Percentiles rank a stretch among this genome's conserved stretches.
These are phyloP conservation scores for Apis florea DNA, from an alignment of 1,140 invertebrate species.

Conservation along the genomic window DNA sequence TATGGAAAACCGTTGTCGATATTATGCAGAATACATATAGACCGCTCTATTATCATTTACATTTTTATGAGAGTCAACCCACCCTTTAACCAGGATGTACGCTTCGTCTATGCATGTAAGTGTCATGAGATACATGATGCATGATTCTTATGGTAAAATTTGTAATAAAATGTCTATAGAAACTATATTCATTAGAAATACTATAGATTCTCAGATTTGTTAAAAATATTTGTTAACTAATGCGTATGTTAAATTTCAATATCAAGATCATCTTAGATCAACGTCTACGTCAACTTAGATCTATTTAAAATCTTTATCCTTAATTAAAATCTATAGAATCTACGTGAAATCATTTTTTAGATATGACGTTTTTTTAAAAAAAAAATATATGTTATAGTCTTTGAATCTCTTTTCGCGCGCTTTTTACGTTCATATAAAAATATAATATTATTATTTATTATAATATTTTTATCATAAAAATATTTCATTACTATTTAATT, in stretches of 20 bases:
- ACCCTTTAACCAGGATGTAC: constrained; percentile 21
- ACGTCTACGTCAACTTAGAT: constrained; percentile 25
- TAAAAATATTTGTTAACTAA: constrained; percentile 54
- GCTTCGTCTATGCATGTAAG: not conserved
- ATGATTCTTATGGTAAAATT: not conserved
- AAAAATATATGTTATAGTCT: not conserved
- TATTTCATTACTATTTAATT: too few relatives aligned
- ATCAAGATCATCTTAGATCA: constrained; percentile 39
- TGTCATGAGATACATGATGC: not conserved
- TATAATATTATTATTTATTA: not conserved
- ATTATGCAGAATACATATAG: constrained; percentile 21
- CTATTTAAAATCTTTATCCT: constrained; percentile 49
- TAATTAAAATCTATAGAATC: not conserved
- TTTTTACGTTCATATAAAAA: not conserved
- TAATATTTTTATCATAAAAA: too few relatives aligned
- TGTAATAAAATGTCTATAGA: not conserved
- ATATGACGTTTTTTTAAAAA: not conserved
- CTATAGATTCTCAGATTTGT: constrained; percentile 18
- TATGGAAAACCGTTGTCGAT: constrained; percentile 14
- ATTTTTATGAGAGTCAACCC: constrained; percentile 34
- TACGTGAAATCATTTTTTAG: not conserved
- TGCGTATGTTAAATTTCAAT: constrained; percentile 20
- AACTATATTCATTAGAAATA: not conserved
- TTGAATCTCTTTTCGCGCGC: not conserved
- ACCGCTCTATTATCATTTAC: constrained; percentile 31